Evolutionary conservation across 2,113 vertebrate genomes (phyloP), one percentile per base, ranked within the genome.

Genomic region (Etheostoma spectabile): DNA sequence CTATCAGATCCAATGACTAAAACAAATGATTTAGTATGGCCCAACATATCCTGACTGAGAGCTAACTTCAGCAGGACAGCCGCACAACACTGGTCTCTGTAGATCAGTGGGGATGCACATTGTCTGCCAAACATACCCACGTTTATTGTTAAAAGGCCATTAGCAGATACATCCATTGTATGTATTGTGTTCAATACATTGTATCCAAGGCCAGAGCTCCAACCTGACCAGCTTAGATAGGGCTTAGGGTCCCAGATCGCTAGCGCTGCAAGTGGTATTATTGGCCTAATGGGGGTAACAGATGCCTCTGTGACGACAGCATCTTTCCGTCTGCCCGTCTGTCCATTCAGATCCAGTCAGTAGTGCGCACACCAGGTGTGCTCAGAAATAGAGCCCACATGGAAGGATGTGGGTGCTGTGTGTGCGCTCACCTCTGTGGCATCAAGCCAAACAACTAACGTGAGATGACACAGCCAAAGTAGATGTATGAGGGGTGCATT

Each of bases 181-280:
- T 71, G 72, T 74, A 80, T 79, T 89, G 79, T 82, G 21, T 62
- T 19, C 52, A 63, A 84, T 75, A 82, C 79, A 83, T 55, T 82
- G 88, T 84, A 80, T 62, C 76, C 80, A 67, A 59, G 71, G 66
- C 84, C 80, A 82, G 76, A 65, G 60, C 82, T 55, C 80, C 81
- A 75, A 93, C 89, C 80, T 88, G 90, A 70, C 84, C 86, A 89
- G 93, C 92, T 94, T 92, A 93, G 89, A 83, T 24, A 57, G 77
- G 82, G 93, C 92, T 92, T 92, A 93, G 81, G 85, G 92, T 86
- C 86, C 83, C 78, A 88, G 90, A 92, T 89, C 80, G 89, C 91
- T 88, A 91, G 92, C 92, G 57, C 80, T 93, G 92, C 93, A 93
- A 92, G 92, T 90, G 90, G 93, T 92, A 92, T 94, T 93, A 94